Percentiles rank a stretch among this genome's conserved stretches.
Conservation (phyloP, 37 sponge, comb jelly and placozoan genomes). For the Beroe forskalii region DNA sequence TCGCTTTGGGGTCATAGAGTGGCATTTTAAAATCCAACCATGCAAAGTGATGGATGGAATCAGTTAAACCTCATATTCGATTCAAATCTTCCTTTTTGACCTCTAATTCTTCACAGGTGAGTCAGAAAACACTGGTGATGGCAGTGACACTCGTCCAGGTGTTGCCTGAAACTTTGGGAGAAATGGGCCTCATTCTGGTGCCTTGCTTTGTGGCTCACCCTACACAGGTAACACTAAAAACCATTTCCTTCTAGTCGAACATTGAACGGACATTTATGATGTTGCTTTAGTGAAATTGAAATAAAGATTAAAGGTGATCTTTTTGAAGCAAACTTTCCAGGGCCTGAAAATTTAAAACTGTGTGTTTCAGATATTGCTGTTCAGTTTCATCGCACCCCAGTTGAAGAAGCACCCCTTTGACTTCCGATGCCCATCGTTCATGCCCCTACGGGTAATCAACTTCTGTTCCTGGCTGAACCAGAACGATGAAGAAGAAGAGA, state of each 20-base stretch:
- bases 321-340: too few species aligned
- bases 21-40: too few species aligned
- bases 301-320: not conserved
- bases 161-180: constrained; percentile 19
- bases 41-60: too few species aligned
- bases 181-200: constrained; percentile 35
- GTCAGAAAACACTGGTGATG: constrained; percentile 49
- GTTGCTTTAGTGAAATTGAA: not conserved
- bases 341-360: not conserved
- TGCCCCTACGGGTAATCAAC: not conserved
- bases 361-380: constrained; percentile 17
- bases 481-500: constrained; percentile 19
- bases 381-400: constrained; percentile 30
- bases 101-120: not conserved
- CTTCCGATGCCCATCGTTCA: constrained; percentile 1
- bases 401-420: constrained; percentile 49
- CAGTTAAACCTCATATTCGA: too few species aligned
- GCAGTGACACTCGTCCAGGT: constrained; percentile 25
- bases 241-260: not conserved
- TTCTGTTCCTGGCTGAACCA: not conserved
- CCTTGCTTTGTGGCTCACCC: constrained; percentile 28
- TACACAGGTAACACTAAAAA: constrained; percentile 27
- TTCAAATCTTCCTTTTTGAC: too few species aligned
- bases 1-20: too few species aligned
- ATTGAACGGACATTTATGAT: too few species aligned